Evolutionary conservation across 2,113 vertebrate genomes (phyloP).

Genomic region (Notothenia rossii): DNA sequence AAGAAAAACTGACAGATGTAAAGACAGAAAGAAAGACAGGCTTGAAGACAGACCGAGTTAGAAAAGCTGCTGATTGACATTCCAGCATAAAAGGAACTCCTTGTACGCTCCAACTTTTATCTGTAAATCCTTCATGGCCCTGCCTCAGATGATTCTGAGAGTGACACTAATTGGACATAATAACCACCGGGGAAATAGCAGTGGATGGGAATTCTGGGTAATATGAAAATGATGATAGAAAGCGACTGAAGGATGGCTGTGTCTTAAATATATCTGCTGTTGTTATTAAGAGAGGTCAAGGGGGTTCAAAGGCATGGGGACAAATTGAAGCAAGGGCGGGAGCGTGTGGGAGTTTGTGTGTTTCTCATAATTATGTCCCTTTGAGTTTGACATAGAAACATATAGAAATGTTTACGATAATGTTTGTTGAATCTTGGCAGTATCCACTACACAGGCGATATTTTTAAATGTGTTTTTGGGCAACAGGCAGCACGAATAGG

Average conservation of each 20-base stretch:
- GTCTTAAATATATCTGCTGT: conserved; percentile 52
- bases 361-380: not conserved
- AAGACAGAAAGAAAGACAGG: conserved; percentile 10
- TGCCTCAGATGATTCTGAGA: conserved; percentile 31
- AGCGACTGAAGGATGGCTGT: conserved; percentile 53
- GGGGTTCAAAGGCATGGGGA: conserved; percentile 33
- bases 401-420: not conserved
- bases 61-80: conserved; percentile 47
- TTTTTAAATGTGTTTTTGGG: conserved; percentile 7
- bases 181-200: conserved; percentile 53
- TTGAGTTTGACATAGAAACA: not conserved
- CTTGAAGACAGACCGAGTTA: conserved; percentile 9
- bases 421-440: conserved; percentile 2
- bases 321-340: not conserved
- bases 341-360: conserved; percentile 28
- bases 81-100: conserved; percentile 58
- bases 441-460: not conserved
- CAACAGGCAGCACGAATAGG: not conserved
- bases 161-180: conserved; percentile 73
- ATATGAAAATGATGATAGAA: conserved; percentile 76
- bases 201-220: conserved; percentile 48
- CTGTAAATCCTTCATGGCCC: conserved; percentile 37
- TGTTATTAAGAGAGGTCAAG: conserved; percentile 44
- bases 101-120: conserved; percentile 51
- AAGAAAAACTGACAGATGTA: not conserved